Conservation (phyloP, 1,140 invertebrate genomes). For the Dreissena rostriformis region DNA sequence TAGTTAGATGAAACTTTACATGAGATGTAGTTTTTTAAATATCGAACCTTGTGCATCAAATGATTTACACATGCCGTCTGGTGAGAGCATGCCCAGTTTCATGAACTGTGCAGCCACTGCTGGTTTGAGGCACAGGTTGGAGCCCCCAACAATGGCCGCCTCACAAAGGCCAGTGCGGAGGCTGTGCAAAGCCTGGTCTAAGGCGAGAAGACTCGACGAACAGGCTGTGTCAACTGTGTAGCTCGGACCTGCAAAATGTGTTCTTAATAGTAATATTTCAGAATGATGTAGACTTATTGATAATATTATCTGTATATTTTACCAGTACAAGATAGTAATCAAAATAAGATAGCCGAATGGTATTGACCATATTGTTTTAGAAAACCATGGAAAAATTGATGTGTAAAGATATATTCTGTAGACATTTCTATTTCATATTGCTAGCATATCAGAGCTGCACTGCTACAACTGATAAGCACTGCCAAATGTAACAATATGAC, state of each 20-base stretch:
- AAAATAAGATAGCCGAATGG: no score
- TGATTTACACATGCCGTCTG: constrained; percentile 94
- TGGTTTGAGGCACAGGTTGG: constrained; percentile 93
- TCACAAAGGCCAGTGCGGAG: constrained; percentile 94
- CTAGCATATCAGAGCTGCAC: no score
- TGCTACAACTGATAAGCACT: no score
- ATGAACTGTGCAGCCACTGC: constrained; percentile 96
- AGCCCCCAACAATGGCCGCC: constrained; percentile 94
- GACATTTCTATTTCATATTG: no score
- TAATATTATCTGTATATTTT: neutral
- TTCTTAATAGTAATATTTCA: neutral
- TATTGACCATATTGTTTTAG: no score
- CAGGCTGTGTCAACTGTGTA: constrained; percentile 97
- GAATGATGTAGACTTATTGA: neutral
- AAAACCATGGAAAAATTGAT: no score
- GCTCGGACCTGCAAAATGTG: constrained; percentile 88
- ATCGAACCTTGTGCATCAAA: constrained; percentile 92
- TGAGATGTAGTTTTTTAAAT: neutral
- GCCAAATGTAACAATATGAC: no score
- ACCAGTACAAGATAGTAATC: neutral
- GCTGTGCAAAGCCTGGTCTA: constrained; percentile 92
- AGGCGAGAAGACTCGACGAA: constrained; percentile 94
- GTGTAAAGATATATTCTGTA: no score
- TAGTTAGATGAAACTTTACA: no score
- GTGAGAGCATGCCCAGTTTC: constrained; percentile 93